Evolutionary conservation across 2,113 vertebrate genomes (phyloP).

Genomic region (Crotalus helleri): DNA sequence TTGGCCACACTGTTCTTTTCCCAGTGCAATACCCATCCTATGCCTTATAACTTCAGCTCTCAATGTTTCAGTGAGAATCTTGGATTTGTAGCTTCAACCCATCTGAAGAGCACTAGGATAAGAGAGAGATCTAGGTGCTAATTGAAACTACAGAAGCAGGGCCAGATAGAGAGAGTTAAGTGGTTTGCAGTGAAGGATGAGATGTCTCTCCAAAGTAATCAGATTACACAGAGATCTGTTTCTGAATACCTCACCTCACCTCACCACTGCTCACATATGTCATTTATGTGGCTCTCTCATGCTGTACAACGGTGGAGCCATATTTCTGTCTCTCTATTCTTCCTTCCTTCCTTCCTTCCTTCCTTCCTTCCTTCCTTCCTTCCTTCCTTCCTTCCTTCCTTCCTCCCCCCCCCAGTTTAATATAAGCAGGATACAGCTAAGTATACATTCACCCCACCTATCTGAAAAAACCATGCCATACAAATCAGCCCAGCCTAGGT

Average conservation of each 20-base stretch:
- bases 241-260: not conserved
- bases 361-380: too few relatives aligned
- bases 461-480: not conserved
- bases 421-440: not conserved
- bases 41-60: not conserved
- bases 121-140: not conserved
- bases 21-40: not conserved
- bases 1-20: not conserved
- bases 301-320: not conserved
- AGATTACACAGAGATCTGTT: not conserved
- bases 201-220: not conserved
- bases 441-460: not conserved
- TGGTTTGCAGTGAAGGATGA: not conserved
- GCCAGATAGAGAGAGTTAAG: not conserved
- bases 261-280: not conserved
- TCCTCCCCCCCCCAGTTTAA: not conserved
- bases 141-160: not conserved
- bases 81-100: not conserved
- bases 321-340: not conserved
- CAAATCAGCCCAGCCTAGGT: not conserved
- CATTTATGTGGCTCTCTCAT: not conserved
- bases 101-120: not conserved
- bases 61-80: not conserved
- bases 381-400: too few relatives aligned
- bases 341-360: too few relatives aligned